These are phyloP conservation scores for Brachyhypopomus occidentalis DNA, from an alignment of 2,113 vertebrate genomes.

Conservation along the genomic window DNA sequence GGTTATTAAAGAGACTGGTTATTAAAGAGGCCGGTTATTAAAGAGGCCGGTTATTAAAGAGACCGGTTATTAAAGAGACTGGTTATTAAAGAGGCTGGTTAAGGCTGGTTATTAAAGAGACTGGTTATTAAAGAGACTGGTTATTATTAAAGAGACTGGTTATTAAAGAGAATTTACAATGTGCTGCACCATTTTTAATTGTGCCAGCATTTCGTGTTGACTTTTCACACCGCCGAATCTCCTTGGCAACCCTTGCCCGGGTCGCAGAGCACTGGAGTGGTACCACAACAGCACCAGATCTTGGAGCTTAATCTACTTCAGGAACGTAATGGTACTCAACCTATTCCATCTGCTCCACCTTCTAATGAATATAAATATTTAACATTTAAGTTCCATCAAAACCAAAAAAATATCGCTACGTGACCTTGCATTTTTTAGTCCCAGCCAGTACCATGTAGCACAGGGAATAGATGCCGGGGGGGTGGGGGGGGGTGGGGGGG, in stretches of 20 bases:
- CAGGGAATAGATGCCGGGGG: background rate
- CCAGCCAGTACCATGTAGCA: background rate
- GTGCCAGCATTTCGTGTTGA: background rate
- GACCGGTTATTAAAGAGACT: too few species aligned
- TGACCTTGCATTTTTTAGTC: slow-evolving; percentile 27
- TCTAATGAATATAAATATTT: slow-evolving; percentile 41
- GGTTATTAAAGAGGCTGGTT: too few species aligned
- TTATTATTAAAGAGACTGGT: too few species aligned
- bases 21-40: too few species aligned
- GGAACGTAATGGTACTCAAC: slow-evolving; percentile 39
- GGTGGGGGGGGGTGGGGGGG: background rate
- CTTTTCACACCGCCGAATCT: background rate
- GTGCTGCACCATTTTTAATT: too few species aligned
- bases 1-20: too few species aligned
- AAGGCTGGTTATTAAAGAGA: too few species aligned
- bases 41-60: too few species aligned
- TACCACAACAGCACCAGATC: slow-evolving; percentile 8
- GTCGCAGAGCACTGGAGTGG: background rate
- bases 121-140: too few species aligned
- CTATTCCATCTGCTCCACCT: slow-evolving; percentile 49
- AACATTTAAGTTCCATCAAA: slow-evolving; percentile 10
- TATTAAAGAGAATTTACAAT: too few species aligned
- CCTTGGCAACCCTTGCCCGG: background rate
- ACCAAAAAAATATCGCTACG: background rate
- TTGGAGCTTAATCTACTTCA: slow-evolving; percentile 29